Evolutionary conservation across 23 tunicate species (phyloP), one percentile per base, ranked within the genome.

Genomic region (Corella eumyota): DNA sequence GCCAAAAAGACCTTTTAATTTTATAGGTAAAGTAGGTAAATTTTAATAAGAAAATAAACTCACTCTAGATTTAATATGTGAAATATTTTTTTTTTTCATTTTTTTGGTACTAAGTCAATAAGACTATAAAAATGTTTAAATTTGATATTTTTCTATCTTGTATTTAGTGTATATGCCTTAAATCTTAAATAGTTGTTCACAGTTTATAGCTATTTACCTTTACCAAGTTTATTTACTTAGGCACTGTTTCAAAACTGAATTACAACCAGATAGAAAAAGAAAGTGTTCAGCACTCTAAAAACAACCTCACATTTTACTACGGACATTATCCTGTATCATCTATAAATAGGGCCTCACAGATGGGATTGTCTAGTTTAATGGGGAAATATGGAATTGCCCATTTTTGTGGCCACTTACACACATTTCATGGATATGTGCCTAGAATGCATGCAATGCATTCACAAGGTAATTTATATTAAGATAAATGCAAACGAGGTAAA

Each of bases 291-390:
- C 2, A 65, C 15, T 35, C 32, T 21, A 34, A 48, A 19, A 67
- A 74, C 65, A 92, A 92, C 59, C 34, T 54, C 19, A 81, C 93
- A 3, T 38, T 92, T 50, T 92, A 93, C 93, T 92, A 75, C 65
- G 62, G 98, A 28, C 98, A 92, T 56, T 92, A 71, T 61, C 93
- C 98, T 4, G 69, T 83, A 15, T 65, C 93, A 0, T n/a, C 78
- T 27, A 71, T 88, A 9, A 50, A 71, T 6, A 50, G 56, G 23
- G 60, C 61, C 0, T 29, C 68, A 13, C 58, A 68, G 3, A 13
- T 45, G 25, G 71, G 80, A 20, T 22, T 81, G 1, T 37, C 75
- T 58, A 71, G 35, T 45, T 33, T 92, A 4, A 23, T 92, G 1
- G 93, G 93, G 2, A 36, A 76, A 1, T 62, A 37, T 52, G 92